Base-by-base conservation (phyloP, 1,140 invertebrate genomes). In the Alviniconcha marisindica region DNA sequence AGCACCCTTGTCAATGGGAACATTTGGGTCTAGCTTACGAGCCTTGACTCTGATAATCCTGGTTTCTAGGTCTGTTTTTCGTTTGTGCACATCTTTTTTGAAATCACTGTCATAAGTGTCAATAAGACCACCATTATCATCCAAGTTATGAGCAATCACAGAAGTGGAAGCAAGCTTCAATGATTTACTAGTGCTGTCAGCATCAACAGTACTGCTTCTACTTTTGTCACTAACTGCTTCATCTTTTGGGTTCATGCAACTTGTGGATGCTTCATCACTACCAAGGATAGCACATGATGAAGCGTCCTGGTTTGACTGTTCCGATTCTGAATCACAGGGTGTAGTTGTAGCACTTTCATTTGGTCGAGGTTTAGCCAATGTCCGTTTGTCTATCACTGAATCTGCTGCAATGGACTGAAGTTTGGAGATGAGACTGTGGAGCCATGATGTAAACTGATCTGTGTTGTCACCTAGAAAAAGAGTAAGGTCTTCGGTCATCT, bases 401-500 rank as follows among this genome's bases (percentile, higher is more conserved):
- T 44, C 81, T 42, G 71, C n/a, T 42, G 96, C 97, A 31, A 98
- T 96, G 93, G 97, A 96, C 91, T 98, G 96, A 1, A 98, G 92
- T 90, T 98, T 97, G 86, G 97, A 96, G n/a, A 98, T 92, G 0
- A 98, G 96, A 89, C 97, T 96, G 86, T 98, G 96, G 3, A 93
- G 78, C 98, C 98, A 99, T 84, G 96, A 95, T 0, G 98, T 97
- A 94, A 99, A 99, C 10, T 96, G 93, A 42, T 95, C 95, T 0
- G 98, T 98, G 91, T 97, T 97, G 48, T 95, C 94, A 15, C 96
- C 96, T 0, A 99, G 94, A 93, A 99, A 99, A 1, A 99, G 93
- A 89, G 96, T 95, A 0, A 99, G 93, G 92, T 99, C 98, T 85
- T 97, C 96, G 86, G 96, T 96, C 97, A 99, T 99, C 90, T 98